Percentiles rank a stretch among this genome's conserved stretches.
These are phyloP conservation scores for Orthonevra nobilis DNA, from an alignment of 2,888 invertebrate species.

Conservation along the genomic window DNA sequence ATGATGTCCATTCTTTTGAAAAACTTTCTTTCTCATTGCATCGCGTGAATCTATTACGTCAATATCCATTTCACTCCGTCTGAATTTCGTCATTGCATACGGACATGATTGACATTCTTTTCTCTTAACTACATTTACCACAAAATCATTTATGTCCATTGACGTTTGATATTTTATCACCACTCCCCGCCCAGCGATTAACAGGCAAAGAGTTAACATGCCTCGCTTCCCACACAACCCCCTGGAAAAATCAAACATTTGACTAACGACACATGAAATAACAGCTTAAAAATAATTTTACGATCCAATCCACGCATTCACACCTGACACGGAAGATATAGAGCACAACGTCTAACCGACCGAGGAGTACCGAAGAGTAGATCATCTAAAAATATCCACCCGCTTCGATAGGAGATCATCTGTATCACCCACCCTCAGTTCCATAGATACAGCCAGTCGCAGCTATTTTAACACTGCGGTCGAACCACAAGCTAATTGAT, in stretches of 20 bases:
- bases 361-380: neutral
- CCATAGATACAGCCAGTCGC: neutral
- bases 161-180: conserved; percentile 12
- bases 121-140: too few relatives aligned
- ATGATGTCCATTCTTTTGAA: too few relatives aligned
- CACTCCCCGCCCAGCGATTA: neutral
- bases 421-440: neutral
- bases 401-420: neutral
- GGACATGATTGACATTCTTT: conserved; percentile 25
- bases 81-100: neutral
- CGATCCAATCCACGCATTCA: conserved; percentile 44
- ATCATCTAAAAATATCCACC: conserved; percentile 10
- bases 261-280: conserved; percentile 46
- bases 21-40: too few relatives aligned
- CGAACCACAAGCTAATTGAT: conserved; percentile 34
- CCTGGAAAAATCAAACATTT: neutral
- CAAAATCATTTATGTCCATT: too few relatives aligned
- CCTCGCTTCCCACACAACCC: neutral
- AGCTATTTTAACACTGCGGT: neutral
- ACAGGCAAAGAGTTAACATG: conserved; percentile 3
- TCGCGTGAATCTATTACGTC: too few relatives aligned
- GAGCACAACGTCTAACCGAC: conserved; percentile 11
- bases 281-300: conserved; percentile 52
- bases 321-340: conserved; percentile 15
- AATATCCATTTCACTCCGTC: conserved; percentile 14